phyloP scores from a whole-genome alignment of 2,797 vertebrate genomes.

The Oreochromis grahami region DNA sequence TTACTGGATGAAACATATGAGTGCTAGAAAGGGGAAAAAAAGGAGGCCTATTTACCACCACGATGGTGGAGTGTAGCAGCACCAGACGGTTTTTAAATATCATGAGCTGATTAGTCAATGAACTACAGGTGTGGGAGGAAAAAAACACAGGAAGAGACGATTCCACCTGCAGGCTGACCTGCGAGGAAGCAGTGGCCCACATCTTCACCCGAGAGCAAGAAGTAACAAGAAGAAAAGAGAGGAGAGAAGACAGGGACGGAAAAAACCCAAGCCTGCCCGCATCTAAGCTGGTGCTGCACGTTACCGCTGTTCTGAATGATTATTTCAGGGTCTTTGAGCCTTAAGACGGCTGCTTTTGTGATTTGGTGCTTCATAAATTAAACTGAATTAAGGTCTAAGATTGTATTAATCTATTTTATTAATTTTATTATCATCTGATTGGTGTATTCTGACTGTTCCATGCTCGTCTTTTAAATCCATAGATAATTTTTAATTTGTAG shows the following conservation, averaged over 20 bases:
- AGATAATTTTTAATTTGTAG: neutral
- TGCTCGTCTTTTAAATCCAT: neutral
- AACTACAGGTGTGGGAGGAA: neutral
- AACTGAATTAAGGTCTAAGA: rapidly evolving
- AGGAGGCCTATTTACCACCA: neutral
- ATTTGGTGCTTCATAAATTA: rapidly evolving
- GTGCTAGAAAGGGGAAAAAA: neutral
- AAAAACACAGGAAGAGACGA: neutral
- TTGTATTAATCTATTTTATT: neutral
- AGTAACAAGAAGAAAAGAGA: neutral
- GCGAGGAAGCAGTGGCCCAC: neutral
- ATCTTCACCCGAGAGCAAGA: neutral
- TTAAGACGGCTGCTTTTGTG: neutral
- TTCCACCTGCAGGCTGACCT: neutral
- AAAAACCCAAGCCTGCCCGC: rapidly evolving
- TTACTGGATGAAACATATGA: neutral
- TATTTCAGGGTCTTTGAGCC: neutral
- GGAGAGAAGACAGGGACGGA: rapidly evolving
- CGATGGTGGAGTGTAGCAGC: rapidly evolving
- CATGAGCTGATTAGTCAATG: neutral
- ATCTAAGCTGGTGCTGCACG: neutral
- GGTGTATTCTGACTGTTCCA: neutral
- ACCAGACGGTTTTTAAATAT: neutral
- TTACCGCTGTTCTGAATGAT: neutral
- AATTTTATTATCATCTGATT: rapidly evolving